Percentiles rank a stretch among this genome's conserved stretches.
These are phyloP conservation scores for Orthosia gothica DNA, from an alignment of 2,888 invertebrate species.

Conservation along the genomic window DNA sequence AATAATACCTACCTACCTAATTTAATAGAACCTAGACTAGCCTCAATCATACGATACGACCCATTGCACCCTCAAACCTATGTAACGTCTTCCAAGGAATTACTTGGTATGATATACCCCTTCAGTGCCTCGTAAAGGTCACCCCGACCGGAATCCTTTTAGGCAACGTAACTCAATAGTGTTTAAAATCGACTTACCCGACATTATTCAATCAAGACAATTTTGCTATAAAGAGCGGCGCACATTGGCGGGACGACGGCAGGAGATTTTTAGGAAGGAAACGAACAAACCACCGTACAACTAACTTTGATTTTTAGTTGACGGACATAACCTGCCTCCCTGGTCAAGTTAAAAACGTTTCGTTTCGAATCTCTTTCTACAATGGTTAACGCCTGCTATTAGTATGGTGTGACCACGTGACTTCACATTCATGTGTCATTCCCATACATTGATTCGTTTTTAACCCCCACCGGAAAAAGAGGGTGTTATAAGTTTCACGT, in stretches of 20 bases:
- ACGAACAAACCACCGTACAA: neutral
- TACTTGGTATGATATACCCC: slow-evolving; percentile 50
- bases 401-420: neutral
- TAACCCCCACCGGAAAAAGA: too few species aligned
- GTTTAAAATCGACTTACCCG: slow-evolving; percentile 81
- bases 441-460: neutral
- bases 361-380: too few species aligned
- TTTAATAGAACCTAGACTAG: neutral
- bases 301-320: neutral
- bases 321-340: neutral
- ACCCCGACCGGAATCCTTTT: slow-evolving; percentile 75
- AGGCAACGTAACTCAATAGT: slow-evolving; percentile 81
- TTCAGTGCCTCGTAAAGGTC: slow-evolving; percentile 54
- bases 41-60: slow-evolving; percentile 6
- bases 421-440: neutral
- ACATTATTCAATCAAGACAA: slow-evolving; percentile 81
- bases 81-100: slow-evolving; percentile 55
- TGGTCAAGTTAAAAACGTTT: too few species aligned
- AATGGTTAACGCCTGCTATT: too few species aligned
- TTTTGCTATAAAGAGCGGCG: slow-evolving; percentile 61
- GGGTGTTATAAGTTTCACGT: too few species aligned
- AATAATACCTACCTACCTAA: neutral
- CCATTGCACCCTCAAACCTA: slow-evolving; percentile 30
- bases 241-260: neutral
- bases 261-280: neutral